phyloP scores from a whole-genome alignment of 2,797 vertebrate species.

The Staurois parvus region DNA sequence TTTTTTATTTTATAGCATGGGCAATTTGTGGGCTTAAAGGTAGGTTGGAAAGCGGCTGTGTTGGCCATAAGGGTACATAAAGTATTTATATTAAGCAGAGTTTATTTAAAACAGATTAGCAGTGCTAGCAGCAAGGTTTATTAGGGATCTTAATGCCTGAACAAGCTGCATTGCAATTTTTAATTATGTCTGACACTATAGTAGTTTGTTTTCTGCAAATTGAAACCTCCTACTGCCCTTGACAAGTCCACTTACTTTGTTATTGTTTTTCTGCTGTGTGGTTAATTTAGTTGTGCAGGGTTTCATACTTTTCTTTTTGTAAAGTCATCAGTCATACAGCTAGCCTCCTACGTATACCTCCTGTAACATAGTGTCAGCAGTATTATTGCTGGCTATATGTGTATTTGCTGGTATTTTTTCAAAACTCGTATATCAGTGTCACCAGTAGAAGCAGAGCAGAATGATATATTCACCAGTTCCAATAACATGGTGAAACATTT shows the following conservation, averaged over 20 bases:
- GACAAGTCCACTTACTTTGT: slow-evolving; percentile 18
- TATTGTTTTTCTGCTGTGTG: slow-evolving; percentile 30
- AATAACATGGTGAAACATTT: slow-evolving; percentile 36
- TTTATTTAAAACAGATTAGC: no score
- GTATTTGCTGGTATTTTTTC: slow-evolving; percentile 44
- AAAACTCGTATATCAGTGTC: slow-evolving; percentile 61
- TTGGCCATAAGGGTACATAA: no score
- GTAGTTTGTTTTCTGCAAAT: background rate
- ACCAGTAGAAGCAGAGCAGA: slow-evolving; percentile 32
- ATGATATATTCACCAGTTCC: slow-evolving; percentile 45
- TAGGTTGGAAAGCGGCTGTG: no score
- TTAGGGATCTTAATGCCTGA: no score
- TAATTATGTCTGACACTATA: no score
- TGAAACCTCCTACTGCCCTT: background rate
- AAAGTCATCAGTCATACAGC: slow-evolving; percentile 47
- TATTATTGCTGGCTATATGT: slow-evolving; percentile 50
- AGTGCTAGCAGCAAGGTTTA: no score
- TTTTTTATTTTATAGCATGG: no score
- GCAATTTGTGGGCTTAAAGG: no score
- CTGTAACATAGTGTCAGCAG: slow-evolving; percentile 44
- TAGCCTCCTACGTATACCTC: slow-evolving; percentile 32
- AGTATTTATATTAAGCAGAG: no score
- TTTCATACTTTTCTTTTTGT: slow-evolving; percentile 4
- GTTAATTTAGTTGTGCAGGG: slow-evolving; percentile 55
- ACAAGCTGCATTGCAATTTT: no score